Conservation (phyloP, 1,140 invertebrate genomes). For the Drosophila nebulosa region DNA sequence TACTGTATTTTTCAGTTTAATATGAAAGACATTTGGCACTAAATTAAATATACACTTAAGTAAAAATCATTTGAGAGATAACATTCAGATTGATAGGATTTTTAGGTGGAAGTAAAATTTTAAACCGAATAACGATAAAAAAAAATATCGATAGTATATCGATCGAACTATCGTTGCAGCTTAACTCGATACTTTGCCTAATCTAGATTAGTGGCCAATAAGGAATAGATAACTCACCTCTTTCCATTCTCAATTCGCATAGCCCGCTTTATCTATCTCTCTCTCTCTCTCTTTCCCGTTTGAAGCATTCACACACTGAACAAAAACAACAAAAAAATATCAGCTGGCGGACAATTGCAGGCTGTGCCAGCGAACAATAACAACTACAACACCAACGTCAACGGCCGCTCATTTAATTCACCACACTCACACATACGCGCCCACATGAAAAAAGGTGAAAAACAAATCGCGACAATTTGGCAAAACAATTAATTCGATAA, state of each 20-base stretch:
- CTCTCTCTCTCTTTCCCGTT: not conserved
- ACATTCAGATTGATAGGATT: no score
- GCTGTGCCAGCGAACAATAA: no score
- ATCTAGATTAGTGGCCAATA: not conserved
- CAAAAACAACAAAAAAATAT: not conserved
- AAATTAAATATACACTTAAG: no score
- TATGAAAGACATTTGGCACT: no score
- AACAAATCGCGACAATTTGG: not conserved
- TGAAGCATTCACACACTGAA: not conserved
- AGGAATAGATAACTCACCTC: not conserved
- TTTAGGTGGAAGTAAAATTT: no score
- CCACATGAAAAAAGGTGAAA: not conserved
- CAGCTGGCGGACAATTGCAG: no score
- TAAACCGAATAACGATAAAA: no score
- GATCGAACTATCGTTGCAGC: not conserved
- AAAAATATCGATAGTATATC: not conserved
- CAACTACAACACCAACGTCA: not conserved
- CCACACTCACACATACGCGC: not conserved
- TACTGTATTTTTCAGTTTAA: no score
- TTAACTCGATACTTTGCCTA: not conserved
- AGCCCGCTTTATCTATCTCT: not conserved
- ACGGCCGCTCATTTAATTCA: not conserved
- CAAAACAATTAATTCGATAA: not conserved
- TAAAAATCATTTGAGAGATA: no score
- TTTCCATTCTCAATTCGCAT: not conserved